phyloP scores from a whole-genome alignment of 35 echinoderm and acorn worm genomes.

The Apostichopus parvimensis region DNA sequence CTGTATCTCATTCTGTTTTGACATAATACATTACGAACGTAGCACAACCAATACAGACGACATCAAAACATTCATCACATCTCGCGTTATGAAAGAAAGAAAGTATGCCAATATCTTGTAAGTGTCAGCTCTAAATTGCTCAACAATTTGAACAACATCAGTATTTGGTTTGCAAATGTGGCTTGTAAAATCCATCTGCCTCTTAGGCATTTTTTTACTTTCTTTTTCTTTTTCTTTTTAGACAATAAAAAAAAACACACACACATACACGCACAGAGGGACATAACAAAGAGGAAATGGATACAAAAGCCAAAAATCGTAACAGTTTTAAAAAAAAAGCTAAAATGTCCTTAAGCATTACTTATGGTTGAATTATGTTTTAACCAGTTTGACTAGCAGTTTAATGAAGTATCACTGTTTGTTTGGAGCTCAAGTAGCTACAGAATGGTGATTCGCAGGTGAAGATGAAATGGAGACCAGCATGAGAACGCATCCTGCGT shows the following conservation, averaged over 20 bases:
- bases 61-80: too few relatives aligned
- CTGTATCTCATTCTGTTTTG: too few relatives aligned
- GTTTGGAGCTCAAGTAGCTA: not conserved
- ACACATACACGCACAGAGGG: not conserved
- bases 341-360: not conserved
- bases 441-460: not conserved
- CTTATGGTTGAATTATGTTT: not conserved
- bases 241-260: not conserved
- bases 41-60: too few relatives aligned
- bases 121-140: slow-evolving; percentile 12
- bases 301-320: not conserved
- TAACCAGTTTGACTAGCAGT: not conserved
- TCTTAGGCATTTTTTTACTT: not conserved
- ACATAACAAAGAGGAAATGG: not conserved
- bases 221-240: not conserved
- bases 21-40: too few relatives aligned
- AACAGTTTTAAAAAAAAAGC: not conserved
- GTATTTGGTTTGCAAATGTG: slow-evolving; percentile 18
- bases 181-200: slow-evolving; percentile 16
- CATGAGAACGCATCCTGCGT: not conserved
- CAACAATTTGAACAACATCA: slow-evolving; percentile 5
- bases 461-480: not conserved
- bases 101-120: not conserved
- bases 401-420: not conserved
- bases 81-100: not conserved